Evolutionary conservation across 2,888 invertebrate genomes (phyloP).

Genomic region (Lagria hirta): DNA sequence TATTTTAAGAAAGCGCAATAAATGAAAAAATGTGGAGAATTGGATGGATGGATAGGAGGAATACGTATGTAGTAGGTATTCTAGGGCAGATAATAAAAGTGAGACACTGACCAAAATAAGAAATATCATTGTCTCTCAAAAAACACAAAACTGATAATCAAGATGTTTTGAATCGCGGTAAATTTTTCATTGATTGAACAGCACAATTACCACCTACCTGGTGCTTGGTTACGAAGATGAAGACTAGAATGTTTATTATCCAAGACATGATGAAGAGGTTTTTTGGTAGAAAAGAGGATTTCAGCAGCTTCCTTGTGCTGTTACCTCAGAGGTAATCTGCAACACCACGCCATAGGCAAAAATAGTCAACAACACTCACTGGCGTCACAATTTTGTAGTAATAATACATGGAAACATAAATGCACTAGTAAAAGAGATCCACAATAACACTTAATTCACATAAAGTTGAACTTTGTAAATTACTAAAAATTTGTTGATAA

Average conservation of each 20-base stretch:
- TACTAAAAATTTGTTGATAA: conserved; percentile 35
- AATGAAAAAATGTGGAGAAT: too few species aligned
- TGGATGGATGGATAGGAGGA: conserved; percentile 12
- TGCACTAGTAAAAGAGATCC: conserved; percentile 36
- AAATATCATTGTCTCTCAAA: conserved; percentile 47
- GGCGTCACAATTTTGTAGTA: conserved; percentile 26
- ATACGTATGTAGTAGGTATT: conserved; percentile 7
- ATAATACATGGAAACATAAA: conserved; percentile 24
- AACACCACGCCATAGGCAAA: conserved; percentile 54
- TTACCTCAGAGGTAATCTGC: conserved; percentile 54
- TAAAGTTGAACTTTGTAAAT: too few species aligned
- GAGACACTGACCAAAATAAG: conserved; percentile 48
- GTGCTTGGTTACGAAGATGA: conserved; percentile 47
- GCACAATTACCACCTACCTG: too few species aligned
- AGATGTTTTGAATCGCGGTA: too few species aligned
- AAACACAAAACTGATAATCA: too few species aligned
- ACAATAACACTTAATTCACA: too few species aligned
- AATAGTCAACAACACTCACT: conserved; percentile 36
- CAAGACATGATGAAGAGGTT: conserved; percentile 49
- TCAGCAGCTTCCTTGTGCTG: conserved; percentile 51
- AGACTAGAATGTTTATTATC: conserved; percentile 49
- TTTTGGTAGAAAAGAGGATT: conserved; percentile 39
- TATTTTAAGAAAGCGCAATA: conserved; percentile 28
- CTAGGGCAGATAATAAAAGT: too few species aligned
- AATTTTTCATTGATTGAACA: too few species aligned